These are phyloP conservation scores for Leptonema lineaticorne DNA, from an alignment of 1,140 invertebrate genomes.

Conservation along the genomic window DNA sequence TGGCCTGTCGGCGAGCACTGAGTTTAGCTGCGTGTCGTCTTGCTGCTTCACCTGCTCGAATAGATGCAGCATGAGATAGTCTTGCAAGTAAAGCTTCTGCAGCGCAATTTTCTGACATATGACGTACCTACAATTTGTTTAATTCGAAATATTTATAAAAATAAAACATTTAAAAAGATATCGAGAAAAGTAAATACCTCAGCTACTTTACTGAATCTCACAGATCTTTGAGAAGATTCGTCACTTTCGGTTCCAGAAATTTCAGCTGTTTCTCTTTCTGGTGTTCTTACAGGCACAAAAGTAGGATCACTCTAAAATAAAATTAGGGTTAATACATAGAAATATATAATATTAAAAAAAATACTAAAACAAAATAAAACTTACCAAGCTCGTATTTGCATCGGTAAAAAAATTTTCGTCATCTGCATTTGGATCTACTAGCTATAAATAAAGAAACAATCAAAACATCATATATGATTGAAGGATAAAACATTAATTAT, in stretches of 20 bases:
- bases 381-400: conserved; percentile 60
- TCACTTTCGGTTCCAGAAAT: conserved; percentile 81
- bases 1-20: conserved; percentile 68
- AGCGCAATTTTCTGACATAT: conserved; percentile 79
- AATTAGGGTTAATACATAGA: not conserved
- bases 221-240: conserved; percentile 70
- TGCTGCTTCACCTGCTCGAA: conserved; percentile 69
- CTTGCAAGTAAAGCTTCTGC: conserved; percentile 80
- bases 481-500: not conserved
- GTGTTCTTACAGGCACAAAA: conserved; percentile 79
- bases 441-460: conserved; percentile 50
- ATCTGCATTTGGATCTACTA: conserved; percentile 67
- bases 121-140: conserved; percentile 56
- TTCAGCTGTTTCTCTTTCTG: conserved; percentile 54
- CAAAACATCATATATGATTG: not conserved
- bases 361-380: conserved; percentile 35
- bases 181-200: conserved; percentile 53
- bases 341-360: not conserved
- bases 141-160: conserved; percentile 2
- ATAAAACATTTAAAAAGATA: conserved; percentile 1
- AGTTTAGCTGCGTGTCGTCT: conserved; percentile 68
- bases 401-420: conserved; percentile 68
- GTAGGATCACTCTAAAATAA: conserved; percentile 72
- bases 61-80: conserved; percentile 79
- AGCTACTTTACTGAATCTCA: conserved; percentile 82